Percentiles rank a stretch among this genome's conserved stretches.
These are phyloP conservation scores for Lasioglossum leucozonium DNA, from an alignment of 2,888 invertebrate species.

Conservation along the genomic window DNA sequence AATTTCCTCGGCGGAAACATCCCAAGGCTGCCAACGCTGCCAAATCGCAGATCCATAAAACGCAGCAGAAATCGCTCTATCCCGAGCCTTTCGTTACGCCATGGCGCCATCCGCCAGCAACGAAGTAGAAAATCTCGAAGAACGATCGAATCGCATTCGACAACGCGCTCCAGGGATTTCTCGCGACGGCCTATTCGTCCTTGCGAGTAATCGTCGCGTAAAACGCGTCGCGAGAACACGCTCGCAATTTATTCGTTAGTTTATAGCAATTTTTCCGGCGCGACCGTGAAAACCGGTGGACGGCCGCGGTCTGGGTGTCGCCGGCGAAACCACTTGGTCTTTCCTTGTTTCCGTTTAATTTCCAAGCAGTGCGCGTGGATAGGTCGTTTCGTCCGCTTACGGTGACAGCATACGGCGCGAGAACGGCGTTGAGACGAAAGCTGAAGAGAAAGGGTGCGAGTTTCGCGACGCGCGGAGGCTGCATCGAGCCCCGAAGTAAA, in stretches of 20 bases:
- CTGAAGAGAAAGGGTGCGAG: background rate
- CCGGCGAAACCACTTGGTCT: background rate
- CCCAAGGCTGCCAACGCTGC: background rate
- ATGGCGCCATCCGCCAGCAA: too few species aligned
- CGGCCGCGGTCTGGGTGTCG: background rate
- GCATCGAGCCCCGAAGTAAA: background rate
- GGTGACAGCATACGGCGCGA: background rate
- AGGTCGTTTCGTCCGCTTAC: background rate
- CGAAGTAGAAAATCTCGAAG: background rate
- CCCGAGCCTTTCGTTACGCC: background rate
- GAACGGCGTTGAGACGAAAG: background rate
- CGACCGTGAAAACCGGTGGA: background rate
- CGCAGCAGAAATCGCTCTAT: background rate
- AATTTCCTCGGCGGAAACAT: background rate
- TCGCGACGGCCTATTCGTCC: background rate
- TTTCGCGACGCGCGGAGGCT: background rate
- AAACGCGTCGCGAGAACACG: background rate
- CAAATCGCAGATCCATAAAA: background rate
- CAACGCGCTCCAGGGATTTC: background rate
- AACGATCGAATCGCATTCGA: background rate
- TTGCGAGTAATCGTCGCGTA: background rate
- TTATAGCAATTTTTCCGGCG: constrained; percentile 19
- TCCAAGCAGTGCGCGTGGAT: constrained; percentile 9
- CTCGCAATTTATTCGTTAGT: constrained; percentile 19
- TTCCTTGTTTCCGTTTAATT: constrained; percentile 21